Evolutionary conservation across 30 jellyfish, hydroid and myxozoan genomes (phyloP).

Genomic region (Cassiopea xamachana): DNA sequence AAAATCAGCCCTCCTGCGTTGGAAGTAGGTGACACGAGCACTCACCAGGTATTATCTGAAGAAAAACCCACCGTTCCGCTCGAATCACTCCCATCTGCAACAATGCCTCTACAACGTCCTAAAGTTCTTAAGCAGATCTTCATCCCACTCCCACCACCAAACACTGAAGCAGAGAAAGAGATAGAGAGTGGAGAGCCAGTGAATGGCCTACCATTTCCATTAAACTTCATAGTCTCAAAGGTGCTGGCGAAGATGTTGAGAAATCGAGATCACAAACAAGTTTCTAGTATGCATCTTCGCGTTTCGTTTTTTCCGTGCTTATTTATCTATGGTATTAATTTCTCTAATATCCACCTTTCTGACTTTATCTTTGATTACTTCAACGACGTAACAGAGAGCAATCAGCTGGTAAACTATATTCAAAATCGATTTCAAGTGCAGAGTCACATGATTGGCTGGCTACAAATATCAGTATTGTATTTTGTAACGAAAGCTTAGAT

Average conservation of each 20-base stretch:
- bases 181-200: slow-evolving; percentile 84
- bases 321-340: no score
- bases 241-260: slow-evolving; percentile 60
- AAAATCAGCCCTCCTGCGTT: neutral
- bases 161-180: slow-evolving; percentile 86
- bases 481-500: no score
- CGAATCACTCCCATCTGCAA: neutral
- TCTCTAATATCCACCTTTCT: no score
- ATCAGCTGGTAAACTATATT: no score
- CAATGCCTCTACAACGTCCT: slow-evolving; percentile 23
- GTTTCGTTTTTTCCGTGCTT: neutral
- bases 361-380: no score
- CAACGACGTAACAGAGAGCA: no score
- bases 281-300: neutral
- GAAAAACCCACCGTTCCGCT: neutral
- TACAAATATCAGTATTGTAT: no score
- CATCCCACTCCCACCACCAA: slow-evolving; percentile 91
- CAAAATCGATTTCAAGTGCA: no score
- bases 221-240: slow-evolving; percentile 71
- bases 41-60: neutral
- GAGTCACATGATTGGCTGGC: no score
- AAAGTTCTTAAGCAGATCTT: slow-evolving; percentile 76
- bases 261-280: slow-evolving; percentile 23
- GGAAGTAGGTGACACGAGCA: neutral
- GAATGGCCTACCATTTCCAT: slow-evolving; percentile 82